Conservation (phyloP, 2,113 vertebrate species). For the Nesogale talazaci region DNA sequence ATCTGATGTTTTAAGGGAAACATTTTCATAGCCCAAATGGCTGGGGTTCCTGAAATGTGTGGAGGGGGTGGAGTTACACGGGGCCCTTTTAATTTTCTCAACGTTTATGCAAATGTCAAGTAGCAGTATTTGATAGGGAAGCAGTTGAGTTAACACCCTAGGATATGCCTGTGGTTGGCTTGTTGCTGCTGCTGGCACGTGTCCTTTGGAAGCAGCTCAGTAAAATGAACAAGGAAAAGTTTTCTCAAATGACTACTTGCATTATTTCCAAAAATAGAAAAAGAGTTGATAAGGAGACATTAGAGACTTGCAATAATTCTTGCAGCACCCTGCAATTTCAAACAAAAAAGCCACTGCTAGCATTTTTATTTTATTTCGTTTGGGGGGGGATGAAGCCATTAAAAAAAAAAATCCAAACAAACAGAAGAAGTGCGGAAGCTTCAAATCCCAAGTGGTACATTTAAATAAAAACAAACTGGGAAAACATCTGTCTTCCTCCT, state of each 20-base stretch:
- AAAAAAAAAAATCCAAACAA: constrained; percentile 66
- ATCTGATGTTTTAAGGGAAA: constrained; percentile 20
- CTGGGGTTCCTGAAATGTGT: constrained; percentile 29
- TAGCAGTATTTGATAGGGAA: constrained; percentile 38
- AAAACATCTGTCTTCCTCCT: constrained; percentile 70
- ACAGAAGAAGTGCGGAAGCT: constrained; percentile 71
- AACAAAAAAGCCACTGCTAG: constrained; percentile 69
- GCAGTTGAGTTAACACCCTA: constrained; percentile 46
- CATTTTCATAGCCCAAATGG: constrained; percentile 7
- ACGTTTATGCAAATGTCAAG: constrained; percentile 73
- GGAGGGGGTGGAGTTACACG: background rate
- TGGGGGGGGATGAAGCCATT: constrained; percentile 56
- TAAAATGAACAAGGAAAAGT: constrained; percentile 51
- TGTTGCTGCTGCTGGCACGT: constrained; percentile 52
- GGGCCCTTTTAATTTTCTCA: constrained; percentile 30
- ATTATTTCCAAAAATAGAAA: constrained; percentile 72
- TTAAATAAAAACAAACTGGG: constrained; percentile 75
- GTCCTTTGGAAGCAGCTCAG: constrained; percentile 25
- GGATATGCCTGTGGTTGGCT: background rate
- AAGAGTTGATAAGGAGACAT: constrained; percentile 61
- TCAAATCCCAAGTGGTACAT: constrained; percentile 71
- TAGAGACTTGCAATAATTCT: constrained; percentile 69
- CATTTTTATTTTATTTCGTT: constrained; percentile 47
- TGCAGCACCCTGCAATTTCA: constrained; percentile 67
- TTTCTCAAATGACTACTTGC: constrained; percentile 71